Percentiles rank a stretch among this genome's conserved stretches.
Evolutionary conservation across 2,797 vertebrate genomes (phyloP).

Genomic region (Glossophaga mutica): DNA sequence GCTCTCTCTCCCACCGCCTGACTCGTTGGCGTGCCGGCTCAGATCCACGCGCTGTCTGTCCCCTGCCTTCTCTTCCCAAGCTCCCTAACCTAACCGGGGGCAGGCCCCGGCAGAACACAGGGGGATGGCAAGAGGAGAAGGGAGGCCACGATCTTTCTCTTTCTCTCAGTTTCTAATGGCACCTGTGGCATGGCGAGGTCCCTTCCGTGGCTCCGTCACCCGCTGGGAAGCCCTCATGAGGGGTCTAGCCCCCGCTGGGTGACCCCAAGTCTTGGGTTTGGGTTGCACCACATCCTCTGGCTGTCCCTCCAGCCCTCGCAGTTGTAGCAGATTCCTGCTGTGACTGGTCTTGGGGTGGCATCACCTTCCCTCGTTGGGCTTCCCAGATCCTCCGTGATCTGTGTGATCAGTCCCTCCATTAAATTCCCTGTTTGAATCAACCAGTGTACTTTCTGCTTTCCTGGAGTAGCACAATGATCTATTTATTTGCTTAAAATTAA

Average conservation of each 20-base stretch:
- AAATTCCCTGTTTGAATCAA: background rate
- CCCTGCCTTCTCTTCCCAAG: background rate
- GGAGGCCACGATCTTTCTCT: background rate
- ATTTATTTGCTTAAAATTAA: background rate
- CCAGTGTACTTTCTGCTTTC: background rate
- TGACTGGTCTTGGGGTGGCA: background rate
- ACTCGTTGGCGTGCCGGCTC: background rate
- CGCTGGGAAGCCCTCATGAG: background rate
- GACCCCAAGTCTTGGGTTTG: background rate
- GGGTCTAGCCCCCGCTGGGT: background rate
- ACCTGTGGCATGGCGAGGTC: background rate
- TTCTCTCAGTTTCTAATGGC: background rate
- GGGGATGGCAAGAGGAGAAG: background rate
- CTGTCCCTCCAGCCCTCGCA: background rate
- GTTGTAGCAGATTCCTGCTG: background rate
- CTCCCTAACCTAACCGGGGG: background rate
- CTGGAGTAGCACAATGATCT: background rate
- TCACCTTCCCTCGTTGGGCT: background rate
- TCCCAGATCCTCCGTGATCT: background rate
- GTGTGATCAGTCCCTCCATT: background rate
- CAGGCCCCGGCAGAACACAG: background rate
- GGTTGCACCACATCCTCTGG: background rate
- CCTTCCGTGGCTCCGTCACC: background rate
- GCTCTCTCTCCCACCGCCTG: background rate
- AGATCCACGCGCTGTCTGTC: background rate